Conservation (phyloP, 2,888 invertebrate genomes). For the Pseudococcus longispinus region DNA sequence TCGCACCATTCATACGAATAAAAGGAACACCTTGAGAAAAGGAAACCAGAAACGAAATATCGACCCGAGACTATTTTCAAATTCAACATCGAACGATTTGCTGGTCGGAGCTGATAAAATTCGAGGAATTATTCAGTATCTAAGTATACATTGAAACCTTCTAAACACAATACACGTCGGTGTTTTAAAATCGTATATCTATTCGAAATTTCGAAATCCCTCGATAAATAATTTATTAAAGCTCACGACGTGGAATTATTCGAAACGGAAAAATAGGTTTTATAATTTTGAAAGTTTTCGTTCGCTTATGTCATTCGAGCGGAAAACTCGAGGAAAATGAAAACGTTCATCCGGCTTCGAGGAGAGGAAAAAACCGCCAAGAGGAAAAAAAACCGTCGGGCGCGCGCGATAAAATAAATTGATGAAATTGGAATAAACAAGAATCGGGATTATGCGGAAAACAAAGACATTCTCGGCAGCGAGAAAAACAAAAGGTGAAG, state of each 20-base stretch:
- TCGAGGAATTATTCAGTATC: neutral
- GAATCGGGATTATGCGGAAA: constrained; percentile 42
- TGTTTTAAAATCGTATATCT: neutral
- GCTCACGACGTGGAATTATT: constrained; percentile 21
- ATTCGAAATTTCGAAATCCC: neutral
- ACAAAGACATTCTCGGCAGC: constrained; percentile 48
- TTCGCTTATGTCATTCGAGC: constrained; percentile 48
- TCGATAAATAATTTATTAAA: constrained; percentile 23
- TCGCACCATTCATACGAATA: no score
- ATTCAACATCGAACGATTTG: neutral
- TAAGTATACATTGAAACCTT: no score
- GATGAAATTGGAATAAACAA: constrained; percentile 33
- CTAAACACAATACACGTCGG: neutral
- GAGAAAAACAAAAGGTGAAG: constrained; percentile 52
- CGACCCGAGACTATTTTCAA: neutral
- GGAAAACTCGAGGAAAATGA: constrained; percentile 54
- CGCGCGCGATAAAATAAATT: constrained; percentile 36
- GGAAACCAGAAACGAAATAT: neutral
- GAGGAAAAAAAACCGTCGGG: neutral
- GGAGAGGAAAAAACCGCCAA: neutral
- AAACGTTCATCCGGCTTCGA: constrained; percentile 52
- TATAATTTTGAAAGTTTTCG: constrained; percentile 47
- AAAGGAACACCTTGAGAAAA: neutral
- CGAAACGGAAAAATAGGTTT: constrained; percentile 53
- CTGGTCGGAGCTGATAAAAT: neutral